Percentiles rank a stretch among this genome's conserved stretches.
Conservation (phyloP, 2,888 invertebrate species). For the Mythimna lalbum region DNA sequence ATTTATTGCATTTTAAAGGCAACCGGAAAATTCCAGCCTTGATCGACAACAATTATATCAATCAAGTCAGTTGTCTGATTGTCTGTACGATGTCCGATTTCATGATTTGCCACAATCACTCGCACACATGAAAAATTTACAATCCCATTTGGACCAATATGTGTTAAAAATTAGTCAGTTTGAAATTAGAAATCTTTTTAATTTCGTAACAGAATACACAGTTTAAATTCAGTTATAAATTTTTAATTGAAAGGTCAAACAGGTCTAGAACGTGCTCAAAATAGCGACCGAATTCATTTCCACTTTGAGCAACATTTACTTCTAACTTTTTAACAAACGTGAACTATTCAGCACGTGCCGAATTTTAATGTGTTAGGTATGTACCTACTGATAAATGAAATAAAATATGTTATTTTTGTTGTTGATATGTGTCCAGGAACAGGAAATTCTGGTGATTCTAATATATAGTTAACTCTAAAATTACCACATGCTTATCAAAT, state of each 20-base stretch:
- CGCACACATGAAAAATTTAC: constrained; percentile 1
- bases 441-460: neutral
- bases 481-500: neutral
- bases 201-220: neutral
- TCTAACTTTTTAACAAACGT: neutral
- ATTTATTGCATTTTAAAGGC: constrained; percentile 72
- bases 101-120: constrained; percentile 33
- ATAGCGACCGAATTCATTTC: neutral
- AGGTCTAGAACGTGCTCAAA: neutral
- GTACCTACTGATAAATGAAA: neutral
- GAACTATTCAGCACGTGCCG: neutral
- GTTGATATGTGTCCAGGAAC: neutral
- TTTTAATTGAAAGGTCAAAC: neutral
- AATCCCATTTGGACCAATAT: constrained; percentile 1
- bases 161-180: neutral
- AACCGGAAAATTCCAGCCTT: constrained; percentile 83
- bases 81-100: constrained; percentile 64
- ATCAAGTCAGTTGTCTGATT: constrained; percentile 75
- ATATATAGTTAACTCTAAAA: neutral
- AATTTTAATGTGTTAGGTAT: neutral
- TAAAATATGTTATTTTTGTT: neutral
- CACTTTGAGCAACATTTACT: neutral
- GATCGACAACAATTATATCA: constrained; percentile 82
- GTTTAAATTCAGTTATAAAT: neutral
- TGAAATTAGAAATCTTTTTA: neutral